Conservation (phyloP, 2,113 vertebrate species). For the Craseonycteris thonglongyai region DNA sequence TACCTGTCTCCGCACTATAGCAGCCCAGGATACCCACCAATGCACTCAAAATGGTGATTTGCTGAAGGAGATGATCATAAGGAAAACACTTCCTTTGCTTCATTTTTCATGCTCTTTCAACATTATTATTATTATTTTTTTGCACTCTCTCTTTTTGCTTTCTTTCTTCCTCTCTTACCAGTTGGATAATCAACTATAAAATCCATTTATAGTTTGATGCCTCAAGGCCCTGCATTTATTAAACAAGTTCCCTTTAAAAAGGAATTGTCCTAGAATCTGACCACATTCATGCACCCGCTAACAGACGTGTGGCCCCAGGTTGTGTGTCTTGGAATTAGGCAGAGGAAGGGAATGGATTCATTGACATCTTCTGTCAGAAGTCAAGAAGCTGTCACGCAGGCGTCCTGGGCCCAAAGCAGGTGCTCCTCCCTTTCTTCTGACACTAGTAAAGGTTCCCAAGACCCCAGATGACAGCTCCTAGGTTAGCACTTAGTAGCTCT, state of each 20-base stretch:
- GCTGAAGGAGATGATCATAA: not conserved
- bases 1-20: not conserved
- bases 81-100: not conserved
- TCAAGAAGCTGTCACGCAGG: constrained; percentile 57
- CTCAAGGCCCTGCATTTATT: not conserved
- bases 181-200: not conserved
- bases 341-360: constrained; percentile 7
- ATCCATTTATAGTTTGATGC: not conserved
- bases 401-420: constrained; percentile 56
- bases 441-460: constrained; percentile 53
- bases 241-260: not conserved
- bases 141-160: not conserved
- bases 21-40: not conserved
- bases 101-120: not conserved
- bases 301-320: constrained; percentile 67
- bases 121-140: no score
- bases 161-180: not conserved
- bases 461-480: constrained; percentile 48
- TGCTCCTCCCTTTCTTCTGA: constrained; percentile 62
- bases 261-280: constrained; percentile 14
- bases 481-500: constrained; percentile 38
- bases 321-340: constrained; percentile 8
- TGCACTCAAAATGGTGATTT: not conserved
- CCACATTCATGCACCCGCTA: constrained; percentile 27
- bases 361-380: constrained; percentile 61